phyloP scores from a whole-genome alignment of 2,113 vertebrate genomes.

The Muscicapa adusta region DNA sequence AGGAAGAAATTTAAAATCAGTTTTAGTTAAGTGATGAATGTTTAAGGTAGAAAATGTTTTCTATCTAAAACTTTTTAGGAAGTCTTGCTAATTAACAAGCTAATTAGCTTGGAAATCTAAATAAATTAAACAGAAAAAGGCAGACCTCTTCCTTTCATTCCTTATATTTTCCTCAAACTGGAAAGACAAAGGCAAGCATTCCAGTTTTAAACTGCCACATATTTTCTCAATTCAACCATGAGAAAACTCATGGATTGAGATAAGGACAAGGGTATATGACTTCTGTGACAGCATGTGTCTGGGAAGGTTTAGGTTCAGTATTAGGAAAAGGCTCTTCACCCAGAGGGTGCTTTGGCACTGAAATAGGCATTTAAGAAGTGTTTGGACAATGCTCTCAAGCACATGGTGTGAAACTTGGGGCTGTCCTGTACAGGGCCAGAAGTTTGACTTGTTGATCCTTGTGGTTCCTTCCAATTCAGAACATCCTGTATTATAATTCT shows the following conservation, averaged over 20 bases:
- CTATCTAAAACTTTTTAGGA: neutral
- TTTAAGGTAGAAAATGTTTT: neutral
- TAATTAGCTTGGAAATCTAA: neutral
- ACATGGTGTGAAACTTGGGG: neutral
- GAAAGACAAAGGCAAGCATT: neutral
- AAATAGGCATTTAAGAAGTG: neutral
- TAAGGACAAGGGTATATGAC: neutral
- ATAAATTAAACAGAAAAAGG: neutral
- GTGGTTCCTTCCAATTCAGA: neutral
- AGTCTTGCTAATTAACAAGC: neutral
- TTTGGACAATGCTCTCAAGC: neutral
- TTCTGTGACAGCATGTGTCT: neutral
- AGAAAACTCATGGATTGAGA: neutral
- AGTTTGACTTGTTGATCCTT: neutral
- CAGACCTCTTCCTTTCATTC: neutral
- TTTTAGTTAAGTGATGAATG: neutral
- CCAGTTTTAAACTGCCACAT: neutral
- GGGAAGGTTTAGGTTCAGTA: neutral
- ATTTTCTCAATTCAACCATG: neutral
- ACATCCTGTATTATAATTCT: neutral
- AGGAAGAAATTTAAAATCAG: neutral
- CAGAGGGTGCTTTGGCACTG: neutral
- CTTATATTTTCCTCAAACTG: neutral
- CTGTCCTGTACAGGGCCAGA: neutral
- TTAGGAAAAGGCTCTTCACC: neutral